Conservation (phyloP, 1,140 invertebrate species). For the Caenorhabditis inopinata region DNA sequence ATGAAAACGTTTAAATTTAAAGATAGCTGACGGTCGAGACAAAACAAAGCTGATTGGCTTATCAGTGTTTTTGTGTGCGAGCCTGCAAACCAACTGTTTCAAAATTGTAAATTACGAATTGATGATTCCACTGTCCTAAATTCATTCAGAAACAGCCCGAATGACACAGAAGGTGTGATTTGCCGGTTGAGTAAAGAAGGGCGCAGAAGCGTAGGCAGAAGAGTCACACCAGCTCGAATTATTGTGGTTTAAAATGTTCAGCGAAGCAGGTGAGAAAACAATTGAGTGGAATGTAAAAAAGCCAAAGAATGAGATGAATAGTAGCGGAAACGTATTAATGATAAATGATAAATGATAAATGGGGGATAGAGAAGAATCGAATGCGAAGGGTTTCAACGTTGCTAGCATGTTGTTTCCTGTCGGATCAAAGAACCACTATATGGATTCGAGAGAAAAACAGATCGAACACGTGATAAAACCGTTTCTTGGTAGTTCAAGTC, state of each 20-base stretch:
- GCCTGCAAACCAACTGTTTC: no score
- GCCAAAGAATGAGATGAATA: no score
- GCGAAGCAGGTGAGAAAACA: background rate
- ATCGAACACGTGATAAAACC: no score
- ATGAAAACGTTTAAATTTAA: no score
- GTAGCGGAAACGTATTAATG: background rate
- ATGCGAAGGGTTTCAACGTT: background rate
- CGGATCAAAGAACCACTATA: background rate
- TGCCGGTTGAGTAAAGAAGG: background rate
- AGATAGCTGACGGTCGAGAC: no score
- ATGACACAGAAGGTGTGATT: background rate
- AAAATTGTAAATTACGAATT: no score
- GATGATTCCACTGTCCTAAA: no score
- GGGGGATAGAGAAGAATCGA: background rate
- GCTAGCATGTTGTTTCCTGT: no score
- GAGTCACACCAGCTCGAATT: background rate
- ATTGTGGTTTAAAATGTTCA: constrained; percentile 22
- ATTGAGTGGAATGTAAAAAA: background rate
- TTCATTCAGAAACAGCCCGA: background rate
- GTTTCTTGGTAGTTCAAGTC: no score
- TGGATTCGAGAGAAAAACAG: no score
- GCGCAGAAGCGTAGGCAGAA: background rate
- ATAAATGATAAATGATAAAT: background rate
- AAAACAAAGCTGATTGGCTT: no score
- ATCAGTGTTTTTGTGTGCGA: no score